Conservation (phyloP, 2,888 invertebrate species). For the Apeira syringaria region DNA sequence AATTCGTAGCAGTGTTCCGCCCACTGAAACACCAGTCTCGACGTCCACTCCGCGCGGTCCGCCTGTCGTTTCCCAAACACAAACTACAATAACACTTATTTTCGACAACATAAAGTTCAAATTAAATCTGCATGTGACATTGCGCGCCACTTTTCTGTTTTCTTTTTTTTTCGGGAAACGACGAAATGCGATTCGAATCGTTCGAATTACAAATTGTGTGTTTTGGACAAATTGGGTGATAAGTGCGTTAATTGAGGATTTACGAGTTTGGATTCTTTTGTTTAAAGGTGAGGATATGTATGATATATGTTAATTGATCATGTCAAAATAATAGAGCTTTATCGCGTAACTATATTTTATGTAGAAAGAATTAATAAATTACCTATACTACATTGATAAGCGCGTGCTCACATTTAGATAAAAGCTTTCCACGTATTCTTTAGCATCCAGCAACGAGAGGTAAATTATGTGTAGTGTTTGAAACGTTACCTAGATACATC, state of each 20-base stretch:
- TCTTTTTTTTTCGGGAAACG: slow-evolving; percentile 54
- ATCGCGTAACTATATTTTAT: too few relatives aligned
- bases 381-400: too few relatives aligned
- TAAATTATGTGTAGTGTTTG: too few relatives aligned
- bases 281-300: slow-evolving; percentile 38
- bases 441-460: too few relatives aligned
- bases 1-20: slow-evolving; percentile 54
- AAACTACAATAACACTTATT: slow-evolving; percentile 45
- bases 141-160: slow-evolving; percentile 33
- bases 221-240: slow-evolving; percentile 53
- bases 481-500: too few relatives aligned
- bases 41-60: slow-evolving; percentile 83
- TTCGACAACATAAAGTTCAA: slow-evolving; percentile 35
- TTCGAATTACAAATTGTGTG: slow-evolving; percentile 56
- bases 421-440: too few relatives aligned
- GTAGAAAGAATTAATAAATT: too few relatives aligned
- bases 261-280: slow-evolving; percentile 55
- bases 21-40: slow-evolving; percentile 80
- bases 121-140: slow-evolving; percentile 38
- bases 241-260: slow-evolving; percentile 51
- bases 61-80: slow-evolving; percentile 70
- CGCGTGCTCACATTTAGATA: too few relatives aligned
- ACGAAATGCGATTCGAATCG: slow-evolving; percentile 52
- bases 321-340: too few relatives aligned
- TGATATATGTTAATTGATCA: too few relatives aligned